Percentiles rank a stretch among this genome's conserved stretches.
phyloP scores from a whole-genome alignment of 1,140 invertebrate genomes.

The Plectrocnemia conspersa region DNA sequence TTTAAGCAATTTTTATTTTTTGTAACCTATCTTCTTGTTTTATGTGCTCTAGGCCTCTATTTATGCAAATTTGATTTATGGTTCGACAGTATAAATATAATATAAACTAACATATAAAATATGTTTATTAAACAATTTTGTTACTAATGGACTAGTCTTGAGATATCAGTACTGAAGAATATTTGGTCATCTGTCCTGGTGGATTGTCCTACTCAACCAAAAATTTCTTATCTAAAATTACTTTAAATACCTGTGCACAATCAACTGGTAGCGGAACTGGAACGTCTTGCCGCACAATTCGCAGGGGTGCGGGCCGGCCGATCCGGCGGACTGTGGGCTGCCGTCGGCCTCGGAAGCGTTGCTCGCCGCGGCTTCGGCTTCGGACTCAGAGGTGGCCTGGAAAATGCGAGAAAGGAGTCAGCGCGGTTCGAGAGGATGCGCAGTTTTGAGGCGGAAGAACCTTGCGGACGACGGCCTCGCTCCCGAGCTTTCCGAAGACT shows the following conservation, averaged over 20 bases:
- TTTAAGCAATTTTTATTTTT: too few relatives aligned
- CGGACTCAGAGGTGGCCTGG: conserved; percentile 48
- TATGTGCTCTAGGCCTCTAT: too few relatives aligned
- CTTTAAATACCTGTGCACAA: conserved; percentile 61
- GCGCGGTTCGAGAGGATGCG: background rate
- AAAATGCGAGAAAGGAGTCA: conserved; percentile 26
- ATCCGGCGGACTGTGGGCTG: conserved; percentile 52
- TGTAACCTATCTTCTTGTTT: too few relatives aligned
- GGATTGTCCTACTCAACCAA: conserved; percentile 8
- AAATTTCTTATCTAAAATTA: background rate
- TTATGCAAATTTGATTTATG: too few relatives aligned
- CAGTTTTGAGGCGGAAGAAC: conserved; percentile 47
- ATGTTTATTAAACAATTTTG: too few relatives aligned
- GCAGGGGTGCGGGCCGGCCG: conserved; percentile 66
- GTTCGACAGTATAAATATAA: too few relatives aligned
- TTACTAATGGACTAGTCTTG: too few relatives aligned
- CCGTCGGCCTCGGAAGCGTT: conserved; percentile 48
- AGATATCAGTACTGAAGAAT: too few relatives aligned
- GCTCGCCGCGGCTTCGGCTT: conserved; percentile 53
- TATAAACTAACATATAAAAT: too few relatives aligned
- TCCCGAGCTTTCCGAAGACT: conserved; percentile 78
- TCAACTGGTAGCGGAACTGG: conserved; percentile 79
- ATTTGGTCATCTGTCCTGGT: too few relatives aligned
- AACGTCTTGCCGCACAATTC: conserved; percentile 82
- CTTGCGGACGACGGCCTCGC: conserved; percentile 49